Evolutionary conservation across 2,888 invertebrate genomes (phyloP), one percentile per base, ranked within the genome.

Genomic region (Amaurobius ferox): DNA sequence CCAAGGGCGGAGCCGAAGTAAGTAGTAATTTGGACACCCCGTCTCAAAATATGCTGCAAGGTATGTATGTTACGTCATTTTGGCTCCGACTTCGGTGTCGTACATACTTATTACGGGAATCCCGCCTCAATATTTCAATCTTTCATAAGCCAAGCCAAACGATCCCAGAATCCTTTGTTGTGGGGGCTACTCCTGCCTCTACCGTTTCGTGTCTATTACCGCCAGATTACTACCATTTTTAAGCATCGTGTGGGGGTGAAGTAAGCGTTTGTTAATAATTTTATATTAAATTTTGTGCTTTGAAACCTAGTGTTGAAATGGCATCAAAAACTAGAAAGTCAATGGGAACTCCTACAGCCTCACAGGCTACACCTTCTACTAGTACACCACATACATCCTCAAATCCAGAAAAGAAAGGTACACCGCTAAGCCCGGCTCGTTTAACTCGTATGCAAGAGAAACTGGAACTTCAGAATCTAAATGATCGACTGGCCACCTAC

Each of bases 401-500:
- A 13, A 73, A 35, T 48, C 40, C 88, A n/a, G 74, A 74, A 9
- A 88, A 88, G 86, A 90, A 89, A 26, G 86, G 88, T 61, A 96
- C 96, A 91, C 97, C 97, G 0, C 91, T 96, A 78, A 96, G 96
- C 90, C 98, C 98, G 68, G 97, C 97, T 30, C 94, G 97, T 89
- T 94, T 96, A 89, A 95, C 95, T 78, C 95, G 99, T 61, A 93
- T 97, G 62, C 96, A 97, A 91, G 99, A 99, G 91, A 99, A 99
- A 92, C 95, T 96, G 90, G 96, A 97, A 90, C 93, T 99, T 88
- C 96, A 96, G 91, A 95, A 96, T 91, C 93, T 99, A 70, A 99
- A 99, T 92, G 98, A 99, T 92, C 96, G 99, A 86, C 93, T 99
- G 89, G 99, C 99, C 16, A 94, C 95, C 80, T 99, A 99, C 91